Base-by-base conservation (phyloP, 2,888 invertebrate species). In the Aquatica leii region DNA sequence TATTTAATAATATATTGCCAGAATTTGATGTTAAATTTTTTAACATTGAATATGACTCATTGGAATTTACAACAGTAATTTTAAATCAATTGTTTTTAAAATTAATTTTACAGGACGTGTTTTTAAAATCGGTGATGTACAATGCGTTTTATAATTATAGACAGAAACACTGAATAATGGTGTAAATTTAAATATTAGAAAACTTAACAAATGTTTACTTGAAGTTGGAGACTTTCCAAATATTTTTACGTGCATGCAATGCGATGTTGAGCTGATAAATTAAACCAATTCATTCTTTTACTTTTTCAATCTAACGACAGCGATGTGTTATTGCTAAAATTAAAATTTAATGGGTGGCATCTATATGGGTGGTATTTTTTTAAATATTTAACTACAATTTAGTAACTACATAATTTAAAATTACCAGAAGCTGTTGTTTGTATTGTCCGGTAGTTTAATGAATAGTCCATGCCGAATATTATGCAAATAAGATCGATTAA, bases 321-420 rank as follows among this genome's bases (percentile, higher is more conserved):
- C 40, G 21, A 41, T 53, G 41, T 58, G 57, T 35, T 56, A 48
- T 56, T 56, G 31, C 46, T 35, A 43, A 65, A 65, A 67, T 51
- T 51, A 56, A 49, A 49, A 14, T 43, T 43, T 14, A 43, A 43
- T 43, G 41, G 41, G 41, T 43, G 41, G 41, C 17, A 43, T 43
- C 41, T 43, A 17, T 1, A 43, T 43, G 41, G 41, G 41, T 43
- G 41, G 41, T 43, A 43, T 9, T 14, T 2, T 17, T 43, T 17
- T 12, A 43, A 17, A 43, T 14, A 17, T n/a, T n/a, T n/a, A n/a
- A n/a, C 41, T 43, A 43, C 17, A 40, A 40, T 40, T 43, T 17
- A 14, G 3, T 43, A 43, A 43, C 17, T 43, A 17, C 41, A 43
- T 15, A 43, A 14, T 43, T 43, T 43, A 17, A 43, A 14, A 17